Base-by-base conservation (phyloP, 2,797 vertebrate species). In the Sebastes diploproa region DNA sequence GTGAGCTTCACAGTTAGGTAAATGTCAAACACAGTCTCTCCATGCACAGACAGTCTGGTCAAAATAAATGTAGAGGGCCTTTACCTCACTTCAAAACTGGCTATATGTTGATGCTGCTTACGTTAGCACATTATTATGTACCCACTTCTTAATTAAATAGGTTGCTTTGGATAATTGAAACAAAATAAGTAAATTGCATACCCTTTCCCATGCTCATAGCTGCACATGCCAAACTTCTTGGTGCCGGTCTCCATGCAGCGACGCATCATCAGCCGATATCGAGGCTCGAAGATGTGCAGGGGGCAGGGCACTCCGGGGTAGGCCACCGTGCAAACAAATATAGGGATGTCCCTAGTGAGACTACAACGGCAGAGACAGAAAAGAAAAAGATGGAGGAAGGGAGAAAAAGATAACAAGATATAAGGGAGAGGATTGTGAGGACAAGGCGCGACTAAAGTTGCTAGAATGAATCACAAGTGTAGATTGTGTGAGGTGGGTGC, bases 191-290 rank as follows among this genome's bases (percentile, higher is more conserved):
- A 4, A 46, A 22, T 11, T 13, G 5, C 68, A 14, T 94, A 98
- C 97, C 97, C 97, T 90, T 97, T 98, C 61, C 96, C 97, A 0
- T 95, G 94, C 86, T 98, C 97, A 1, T 96, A 97, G 74, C 95
- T 93, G 92, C 97, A 98, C 97, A 98, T 98, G 90, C 97, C 97
- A 34, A 98, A 98, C 90, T 93, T 96, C 92, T 96, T 97, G 4
- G 97, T 97, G 84, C 97, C 97, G 0, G 96, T 97, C 85, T 98
- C 97, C 94, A 97, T 97, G 92, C 97, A 98, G 42, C 97, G 95
- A 0, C 97, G 96, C 95, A 98, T 97, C 97, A 98, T 98, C 64
- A 98, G 95, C 36, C 97, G 96, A 77, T 98, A 98, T 3, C 97
- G 97, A 3, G 97, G 97, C 89, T 98, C 97, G 0, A 98, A 98